Evolutionary conservation across 1,140 invertebrate species (phyloP), one percentile per base, ranked within the genome.

Genomic region (Danaus melanippus): DNA sequence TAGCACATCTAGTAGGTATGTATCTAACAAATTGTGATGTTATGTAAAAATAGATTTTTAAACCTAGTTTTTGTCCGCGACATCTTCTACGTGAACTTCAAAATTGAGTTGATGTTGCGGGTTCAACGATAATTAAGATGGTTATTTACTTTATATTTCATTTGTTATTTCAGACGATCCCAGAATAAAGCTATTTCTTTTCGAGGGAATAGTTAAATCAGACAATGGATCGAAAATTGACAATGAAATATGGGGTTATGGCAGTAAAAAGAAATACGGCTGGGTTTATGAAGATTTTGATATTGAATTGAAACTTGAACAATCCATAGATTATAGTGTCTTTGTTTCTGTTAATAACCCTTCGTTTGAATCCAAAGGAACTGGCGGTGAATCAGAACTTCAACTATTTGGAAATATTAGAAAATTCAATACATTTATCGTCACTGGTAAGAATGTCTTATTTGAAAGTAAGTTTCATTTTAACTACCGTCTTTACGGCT

Each of bases 251-350:
- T 49, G 47, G 47, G 47, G 47, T 9, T 49, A 15, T 21, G 47
- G 47, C 71, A 66, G n/a, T 7, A 49, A 49, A 49, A 21, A 10
- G 6, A 49, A 49, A 39, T 32, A 32, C 0, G 60, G 62, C 9
- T 89, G 87, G 87, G 55, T 60, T 0, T 68, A 74, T 47, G 66
- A 81, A 43, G 64, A 86, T 12, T 32, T 47, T 0, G 39, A 70
- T 9, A 12, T 81, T 4, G 32, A 52, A 15, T 53, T 89, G 7
- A 69, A 68, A 49, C 43, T 66, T 0, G 78, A 76, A 9, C 86
- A 88, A 50, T 62, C 79, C 10, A 74, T 89, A 41, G 56, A 84
- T 53, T 89, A 88, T 46, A 87, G 87, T 62, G 75, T n/a, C 47
- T 49, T 49, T 8, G 32, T 40, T 11, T 39, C 47, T 40, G 40